phyloP scores from a whole-genome alignment of 2,888 invertebrate species.

The Chesias legatella region DNA sequence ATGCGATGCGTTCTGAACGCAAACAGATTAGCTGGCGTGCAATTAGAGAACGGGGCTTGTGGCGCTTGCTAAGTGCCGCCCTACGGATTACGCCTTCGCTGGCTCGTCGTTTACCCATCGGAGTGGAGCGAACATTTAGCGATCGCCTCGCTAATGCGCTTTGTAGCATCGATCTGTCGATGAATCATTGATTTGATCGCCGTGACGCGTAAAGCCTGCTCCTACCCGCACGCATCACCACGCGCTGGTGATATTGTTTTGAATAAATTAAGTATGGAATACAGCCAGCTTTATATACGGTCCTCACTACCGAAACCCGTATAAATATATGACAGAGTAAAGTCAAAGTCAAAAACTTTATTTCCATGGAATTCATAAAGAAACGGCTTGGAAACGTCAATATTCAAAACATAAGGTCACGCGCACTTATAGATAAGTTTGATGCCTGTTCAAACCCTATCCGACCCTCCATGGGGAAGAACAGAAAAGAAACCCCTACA shows the following conservation, averaged over 20 bases:
- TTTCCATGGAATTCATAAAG: too few relatives aligned
- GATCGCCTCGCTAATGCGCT: conserved; percentile 65
- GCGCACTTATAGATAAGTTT: too few relatives aligned
- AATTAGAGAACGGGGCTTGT: conserved; percentile 72
- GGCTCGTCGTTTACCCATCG: conserved; percentile 48
- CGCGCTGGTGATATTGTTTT: conserved; percentile 8
- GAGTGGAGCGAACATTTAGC: conserved; percentile 63
- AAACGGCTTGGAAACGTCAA: too few relatives aligned
- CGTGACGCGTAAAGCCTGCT: conserved; percentile 18
- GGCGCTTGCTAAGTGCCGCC: conserved; percentile 71
- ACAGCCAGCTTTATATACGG: too few relatives aligned
- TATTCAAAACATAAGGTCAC: too few relatives aligned
- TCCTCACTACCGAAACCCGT: too few relatives aligned
- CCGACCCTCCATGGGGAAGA: too few relatives aligned
- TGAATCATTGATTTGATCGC: conserved; percentile 54
- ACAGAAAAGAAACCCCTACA: too few relatives aligned
- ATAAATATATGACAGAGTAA: too few relatives aligned
- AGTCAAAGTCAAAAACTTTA: too few relatives aligned
- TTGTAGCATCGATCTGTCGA: conserved; percentile 59
- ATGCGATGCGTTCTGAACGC: conserved; percentile 62
- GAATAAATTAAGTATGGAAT: not conserved
- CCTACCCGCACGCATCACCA: conserved; percentile 8
- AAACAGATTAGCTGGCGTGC: conserved; percentile 74
- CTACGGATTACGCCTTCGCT: conserved; percentile 70
- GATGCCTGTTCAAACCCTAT: too few relatives aligned